phyloP scores from a whole-genome alignment of 2,113 vertebrate genomes.

The Tiliqua scincoides region DNA sequence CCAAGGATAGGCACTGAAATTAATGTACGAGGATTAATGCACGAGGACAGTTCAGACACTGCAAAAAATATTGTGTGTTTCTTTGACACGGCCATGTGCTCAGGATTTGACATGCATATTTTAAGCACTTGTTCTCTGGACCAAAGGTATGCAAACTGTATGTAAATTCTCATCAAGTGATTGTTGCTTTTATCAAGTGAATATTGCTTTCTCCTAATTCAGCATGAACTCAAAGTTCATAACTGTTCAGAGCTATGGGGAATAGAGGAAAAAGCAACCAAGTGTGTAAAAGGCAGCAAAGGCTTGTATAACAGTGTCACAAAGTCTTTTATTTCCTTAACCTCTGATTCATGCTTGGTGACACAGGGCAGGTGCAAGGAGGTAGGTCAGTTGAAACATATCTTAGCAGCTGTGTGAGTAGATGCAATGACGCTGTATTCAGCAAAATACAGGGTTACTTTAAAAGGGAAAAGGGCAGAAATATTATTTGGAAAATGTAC shows the following conservation, averaged over 20 bases:
- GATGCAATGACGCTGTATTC: constrained; percentile 62
- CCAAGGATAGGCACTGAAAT: constrained; percentile 11
- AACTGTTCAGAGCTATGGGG: constrained; percentile 51
- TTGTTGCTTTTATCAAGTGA: too few species aligned
- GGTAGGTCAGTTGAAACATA: constrained; percentile 65
- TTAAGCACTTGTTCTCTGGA: constrained; percentile 40
- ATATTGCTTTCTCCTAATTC: constrained; percentile 40
- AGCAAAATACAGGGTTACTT: constrained; percentile 68
- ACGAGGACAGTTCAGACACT: constrained; percentile 2
- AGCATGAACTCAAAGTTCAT: constrained; percentile 52
- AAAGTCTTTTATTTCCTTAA: constrained; percentile 65
- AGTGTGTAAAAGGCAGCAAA: constrained; percentile 68
- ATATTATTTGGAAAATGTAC: constrained; percentile 60
- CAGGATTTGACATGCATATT: neutral
- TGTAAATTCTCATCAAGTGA: constrained; percentile 43
- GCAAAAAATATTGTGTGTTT: neutral
- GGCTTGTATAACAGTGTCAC: constrained; percentile 70
- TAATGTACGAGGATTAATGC: constrained; percentile 27
- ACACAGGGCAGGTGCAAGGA: constrained; percentile 69
- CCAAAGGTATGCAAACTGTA: neutral
- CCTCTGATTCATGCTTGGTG: constrained; percentile 69
- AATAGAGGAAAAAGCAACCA: constrained; percentile 65
- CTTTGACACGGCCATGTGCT: neutral
- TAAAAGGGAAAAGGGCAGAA: constrained; percentile 31
- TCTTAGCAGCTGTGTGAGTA: constrained; percentile 64